Evolutionary conservation across 2,888 invertebrate species (phyloP).

Genomic region (Cactoblastis cactorum): DNA sequence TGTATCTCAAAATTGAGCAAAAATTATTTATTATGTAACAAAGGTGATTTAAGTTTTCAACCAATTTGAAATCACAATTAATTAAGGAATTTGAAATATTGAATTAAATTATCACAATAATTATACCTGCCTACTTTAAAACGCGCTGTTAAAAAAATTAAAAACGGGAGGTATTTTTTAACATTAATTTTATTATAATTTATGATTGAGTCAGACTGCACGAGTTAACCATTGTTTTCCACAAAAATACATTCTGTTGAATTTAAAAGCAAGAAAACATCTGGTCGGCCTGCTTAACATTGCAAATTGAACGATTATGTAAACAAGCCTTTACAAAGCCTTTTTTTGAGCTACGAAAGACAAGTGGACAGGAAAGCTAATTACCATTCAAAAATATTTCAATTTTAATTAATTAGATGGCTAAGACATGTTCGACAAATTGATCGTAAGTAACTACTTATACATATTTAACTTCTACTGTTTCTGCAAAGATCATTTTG

Average conservation of each 20-base stretch:
- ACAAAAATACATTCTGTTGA: slow-evolving; percentile 37
- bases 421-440: too few species aligned
- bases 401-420: slow-evolving; percentile 35
- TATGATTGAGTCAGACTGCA: slow-evolving; percentile 30
- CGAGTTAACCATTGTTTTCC: slow-evolving; percentile 29
- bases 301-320: slow-evolving; percentile 75
- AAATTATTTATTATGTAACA: too few species aligned
- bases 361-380: slow-evolving; percentile 42
- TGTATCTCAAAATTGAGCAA: too few species aligned
- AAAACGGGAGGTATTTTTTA: slow-evolving; percentile 15
- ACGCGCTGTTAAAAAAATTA: not conserved
- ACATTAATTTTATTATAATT: slow-evolving; percentile 43
- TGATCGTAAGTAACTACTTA: too few species aligned
- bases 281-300: slow-evolving; percentile 65
- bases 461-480: too few species aligned
- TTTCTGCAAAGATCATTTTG: too few species aligned
- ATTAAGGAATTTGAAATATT: too few species aligned
- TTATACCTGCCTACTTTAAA: too few species aligned
- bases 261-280: slow-evolving; percentile 59
- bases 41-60: too few species aligned
- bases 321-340: slow-evolving; percentile 63
- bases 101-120: too few species aligned
- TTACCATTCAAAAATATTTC: slow-evolving; percentile 66
- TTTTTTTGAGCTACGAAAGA: slow-evolving; percentile 53
- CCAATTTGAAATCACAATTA: too few species aligned